phyloP scores from a whole-genome alignment of 2,797 vertebrate species.

The Dermochelys coriacea region DNA sequence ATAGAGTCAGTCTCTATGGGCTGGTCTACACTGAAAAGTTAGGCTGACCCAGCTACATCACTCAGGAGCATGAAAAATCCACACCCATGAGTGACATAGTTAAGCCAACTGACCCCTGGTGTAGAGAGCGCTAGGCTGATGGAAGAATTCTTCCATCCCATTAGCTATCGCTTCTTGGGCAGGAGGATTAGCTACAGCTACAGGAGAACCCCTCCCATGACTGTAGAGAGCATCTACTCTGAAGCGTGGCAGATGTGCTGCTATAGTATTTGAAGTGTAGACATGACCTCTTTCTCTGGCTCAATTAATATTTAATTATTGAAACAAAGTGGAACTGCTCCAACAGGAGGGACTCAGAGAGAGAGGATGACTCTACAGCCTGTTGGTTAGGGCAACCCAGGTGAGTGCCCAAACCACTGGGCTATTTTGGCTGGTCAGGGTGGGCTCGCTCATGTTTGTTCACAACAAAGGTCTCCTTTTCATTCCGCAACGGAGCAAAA shows the following conservation, averaged over 20 bases:
- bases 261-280: neutral
- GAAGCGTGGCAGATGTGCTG: neutral
- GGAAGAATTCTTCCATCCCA: no score
- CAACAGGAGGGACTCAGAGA: neutral
- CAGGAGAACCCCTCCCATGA: neutral
- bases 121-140: neutral
- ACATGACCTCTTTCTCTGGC: neutral
- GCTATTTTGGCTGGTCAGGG: neutral
- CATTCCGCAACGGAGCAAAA: neutral
- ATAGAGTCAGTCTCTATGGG: neutral
- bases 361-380: neutral
- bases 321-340: neutral
- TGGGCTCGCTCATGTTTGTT: neutral
- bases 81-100: neutral
- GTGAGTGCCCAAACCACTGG: no score
- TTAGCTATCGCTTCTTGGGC: neutral
- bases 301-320: neutral
- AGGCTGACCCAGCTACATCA: neutral
- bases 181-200: neutral
- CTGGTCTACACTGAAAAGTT: neutral
- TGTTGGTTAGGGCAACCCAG: no score
- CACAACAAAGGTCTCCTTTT: neutral
- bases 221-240: neutral
- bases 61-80: neutral
- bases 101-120: neutral